Base-by-base conservation (phyloP, 2,797 vertebrate species). In the Cacajao melanocephalus region DNA sequence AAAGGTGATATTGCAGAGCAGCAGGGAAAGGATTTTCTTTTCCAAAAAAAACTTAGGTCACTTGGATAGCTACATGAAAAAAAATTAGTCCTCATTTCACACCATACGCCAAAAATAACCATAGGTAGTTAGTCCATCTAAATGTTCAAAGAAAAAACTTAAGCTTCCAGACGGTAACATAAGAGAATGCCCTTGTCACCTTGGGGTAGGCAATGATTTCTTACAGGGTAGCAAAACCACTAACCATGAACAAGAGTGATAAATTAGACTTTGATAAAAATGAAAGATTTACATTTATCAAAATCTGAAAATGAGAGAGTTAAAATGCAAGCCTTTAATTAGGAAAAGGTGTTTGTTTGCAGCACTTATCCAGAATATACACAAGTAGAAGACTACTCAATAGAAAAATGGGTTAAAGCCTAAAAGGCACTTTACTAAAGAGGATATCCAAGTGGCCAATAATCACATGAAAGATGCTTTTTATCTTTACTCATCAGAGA, bases 201-300 rank as follows among this genome's bases (percentile, higher is more conserved):
- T 50, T 87, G 22, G 33, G 1, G 11, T 30, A 91, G 70, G 36
- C 55, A 79, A 83, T 64, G 13, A 33, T 88, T 90, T 61, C 55
- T 97, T 64, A 88, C 11, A 94, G n/a, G 11, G 64, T 15, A 91
- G 5, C 39, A 72, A 93, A 81, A 41, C 30, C 44, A 58, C 1
- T 36, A 81, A 72, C 4, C 15, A 64, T 22, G 76, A 73, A 79
- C 28, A 46, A 73, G 15, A 73, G 2, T 50, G 28, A 87, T 36
- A 90, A 87, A 41, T 93, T 28, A 73, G 22, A 85, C 13, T 75
- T 88, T 9, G 75, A 26, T 78, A 90, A 86, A 93, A 52, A 61
- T 26, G 33, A 70, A 79, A 94, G 39, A 96, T 90, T 73, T 88
- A 88, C 4, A 84, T 86, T 95, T 64, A 88, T 88, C 64, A 91